A percentile compares a stretch with the other conserved stretches of the same genome.
Conservation (phyloP, 1,140 invertebrate species). For the Drosophila mojavensis region DNA sequence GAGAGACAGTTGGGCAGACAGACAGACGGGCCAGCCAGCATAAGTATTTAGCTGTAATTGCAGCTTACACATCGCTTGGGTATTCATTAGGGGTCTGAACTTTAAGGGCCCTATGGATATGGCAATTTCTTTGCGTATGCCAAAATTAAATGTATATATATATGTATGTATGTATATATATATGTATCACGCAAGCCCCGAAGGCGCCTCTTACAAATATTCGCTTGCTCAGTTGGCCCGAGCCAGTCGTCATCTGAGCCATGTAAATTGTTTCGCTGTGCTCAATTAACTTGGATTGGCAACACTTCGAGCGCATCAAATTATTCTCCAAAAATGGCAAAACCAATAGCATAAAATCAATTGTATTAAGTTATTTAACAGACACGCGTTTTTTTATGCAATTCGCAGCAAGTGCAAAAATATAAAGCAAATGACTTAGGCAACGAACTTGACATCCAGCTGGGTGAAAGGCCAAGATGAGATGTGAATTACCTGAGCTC, state of each 20-base stretch:
- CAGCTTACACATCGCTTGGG: conserved; percentile 43
- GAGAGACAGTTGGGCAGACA: not conserved
- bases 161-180: no score
- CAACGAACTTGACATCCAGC: conserved; percentile 67
- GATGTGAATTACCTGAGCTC: not conserved
- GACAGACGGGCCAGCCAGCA: conserved; percentile 13
- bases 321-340: conserved; percentile 60
- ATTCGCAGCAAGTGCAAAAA: conserved; percentile 29
- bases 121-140: conserved; percentile 39
- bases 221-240: conserved; percentile 6
- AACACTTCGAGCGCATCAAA: conserved; percentile 75
- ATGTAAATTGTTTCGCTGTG: conserved; percentile 62
- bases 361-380: conserved; percentile 71
- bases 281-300: conserved; percentile 63
- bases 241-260: conserved; percentile 23
- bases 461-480: conserved; percentile 3
- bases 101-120: conserved; percentile 5
- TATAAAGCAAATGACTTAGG: conserved; percentile 70
- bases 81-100: conserved; percentile 52
- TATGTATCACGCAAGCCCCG: conserved; percentile 12
- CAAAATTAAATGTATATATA: conserved; percentile 3
- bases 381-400: conserved; percentile 44
- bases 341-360: conserved; percentile 58
- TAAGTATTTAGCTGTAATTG: conserved; percentile 74
- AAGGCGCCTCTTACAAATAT: conserved; percentile 8